These are phyloP conservation scores for Brachirus orientalis DNA, from an alignment of 2,113 vertebrate species.

Conservation along the genomic window DNA sequence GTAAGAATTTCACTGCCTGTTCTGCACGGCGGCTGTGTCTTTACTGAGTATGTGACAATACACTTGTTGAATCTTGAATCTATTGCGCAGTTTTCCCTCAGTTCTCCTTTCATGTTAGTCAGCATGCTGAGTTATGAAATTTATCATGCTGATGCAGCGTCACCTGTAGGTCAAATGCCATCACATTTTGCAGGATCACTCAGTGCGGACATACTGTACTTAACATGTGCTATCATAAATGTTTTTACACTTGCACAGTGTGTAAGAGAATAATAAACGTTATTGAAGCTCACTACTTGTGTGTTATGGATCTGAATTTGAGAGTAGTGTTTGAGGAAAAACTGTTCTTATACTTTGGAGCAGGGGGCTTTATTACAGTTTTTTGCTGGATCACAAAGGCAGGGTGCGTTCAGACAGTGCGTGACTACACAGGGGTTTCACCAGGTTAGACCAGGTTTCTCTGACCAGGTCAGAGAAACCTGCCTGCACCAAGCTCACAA, in stretches of 20 bases:
- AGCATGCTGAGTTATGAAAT: not conserved
- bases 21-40: too few relatives aligned
- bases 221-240: too few relatives aligned
- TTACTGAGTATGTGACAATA: too few relatives aligned
- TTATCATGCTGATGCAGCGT: not conserved
- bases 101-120: not conserved
- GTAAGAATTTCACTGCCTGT: too few relatives aligned
- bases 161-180: not conserved
- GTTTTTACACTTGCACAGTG: not conserved
- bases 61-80: too few relatives aligned
- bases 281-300: not conserved
- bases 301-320: not conserved
- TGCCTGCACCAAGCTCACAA: conserved; percentile 17
- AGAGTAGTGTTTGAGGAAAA: not conserved
- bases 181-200: not conserved
- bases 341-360: not conserved
- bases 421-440: conserved; percentile 59
- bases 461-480: too few relatives aligned
- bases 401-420: conserved; percentile 17
- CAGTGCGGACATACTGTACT: not conserved
- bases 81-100: too few relatives aligned
- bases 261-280: not conserved
- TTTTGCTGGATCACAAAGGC: conserved; percentile 7
- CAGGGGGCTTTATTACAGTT: conserved; percentile 3
- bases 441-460: too few relatives aligned